Evolutionary conservation across 2,888 invertebrate species (phyloP), one percentile per base, ranked within the genome.

Genomic region (Thymelicus acteon): DNA sequence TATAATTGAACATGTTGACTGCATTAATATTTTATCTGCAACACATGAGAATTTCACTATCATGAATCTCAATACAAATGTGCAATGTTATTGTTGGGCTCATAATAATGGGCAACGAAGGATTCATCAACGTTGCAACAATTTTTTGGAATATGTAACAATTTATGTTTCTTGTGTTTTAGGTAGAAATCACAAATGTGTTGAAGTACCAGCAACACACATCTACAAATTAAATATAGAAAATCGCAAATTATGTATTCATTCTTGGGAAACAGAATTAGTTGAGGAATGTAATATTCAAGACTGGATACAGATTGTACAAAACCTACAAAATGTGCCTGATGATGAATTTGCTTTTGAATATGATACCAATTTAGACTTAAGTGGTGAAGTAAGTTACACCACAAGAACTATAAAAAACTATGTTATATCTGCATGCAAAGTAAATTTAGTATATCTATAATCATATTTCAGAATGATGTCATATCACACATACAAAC

Each of bases 201-300:
- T 95, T 52, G 96, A 96, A 90, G 79, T 96, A 74, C 96, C 96
- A 71, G 95, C 96, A 12, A 86, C 95, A 73, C 94, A 95, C 71
- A 91, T 96, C 69, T 96, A 95, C 83, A 87, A 90, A 72, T 81
- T 94, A 62, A 88, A 95, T 86, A 81, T 95, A 60, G 80, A 81
- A 57, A 80, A 80, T 76, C 73, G 84, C 71, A 77, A 72, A 73
- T 74, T 94, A 71, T 79, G 75, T 77, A 78, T 84, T 52, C 89
- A 79, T 79, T 77, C 77, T 77, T 96, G 87, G 89, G 80, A 75
- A 69, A 71, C 73, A 68, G 75, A 88, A 71, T 75, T 83, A 71
- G 75, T 81, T 72, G 79, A 81, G 74, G 75, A 81, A 67, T 73
- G 79, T 71, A 71, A 78, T 58, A 49, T 88, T 24, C 76, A 88